Base-by-base conservation (phyloP, 2,113 vertebrate genomes). In the Atherinomorus stipes region DNA sequence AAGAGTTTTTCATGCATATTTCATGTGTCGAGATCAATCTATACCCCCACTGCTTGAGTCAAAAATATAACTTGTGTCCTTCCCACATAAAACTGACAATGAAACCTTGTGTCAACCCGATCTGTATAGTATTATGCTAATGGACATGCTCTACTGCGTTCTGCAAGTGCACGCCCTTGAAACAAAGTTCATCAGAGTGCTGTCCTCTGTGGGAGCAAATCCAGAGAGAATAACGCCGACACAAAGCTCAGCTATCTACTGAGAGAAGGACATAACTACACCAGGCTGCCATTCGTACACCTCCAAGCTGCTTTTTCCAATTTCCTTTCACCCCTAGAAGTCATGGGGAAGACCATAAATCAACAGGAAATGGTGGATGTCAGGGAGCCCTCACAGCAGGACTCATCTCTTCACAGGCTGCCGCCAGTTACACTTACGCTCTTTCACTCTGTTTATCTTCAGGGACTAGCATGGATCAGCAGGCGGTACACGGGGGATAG, bases 281-380 rank as follows among this genome's bases (percentile, higher is more conserved):
- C 65, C 8, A 22, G 54, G 58, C 61, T 37, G 58, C 37, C 61
- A 47, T 75, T 74, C 69, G 50, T 59, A 57, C 37, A 26, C 74
- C 74, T 83, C 79, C 11, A 64, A 82, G 84, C 73, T 76, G 54
- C 16, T 50, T 68, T 80, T 82, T 83, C 69, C 65, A 59, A 80
- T 86, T 83, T 88, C 49, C 83, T 71, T 78, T 85, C 51, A 64
- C 65, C 81, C 69, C 49, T 53, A 76, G 23, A 86, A 82, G 77
- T 62, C 58, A 10, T 15, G 25, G 28, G n/a, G 58, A 71, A 11
- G 1, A 1, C 34, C 21, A 83, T 85, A 89, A 74, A 91, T 89
- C 85, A 87, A 34, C 64, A 60, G 59, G 64, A 68, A 75, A 84
- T 6, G n/a, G 62, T 66, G 31, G 67, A 49, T 71, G 72, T 68